These are phyloP conservation scores for Nomada flava DNA, from an alignment of 2,888 invertebrate genomes.

Conservation along the genomic window DNA sequence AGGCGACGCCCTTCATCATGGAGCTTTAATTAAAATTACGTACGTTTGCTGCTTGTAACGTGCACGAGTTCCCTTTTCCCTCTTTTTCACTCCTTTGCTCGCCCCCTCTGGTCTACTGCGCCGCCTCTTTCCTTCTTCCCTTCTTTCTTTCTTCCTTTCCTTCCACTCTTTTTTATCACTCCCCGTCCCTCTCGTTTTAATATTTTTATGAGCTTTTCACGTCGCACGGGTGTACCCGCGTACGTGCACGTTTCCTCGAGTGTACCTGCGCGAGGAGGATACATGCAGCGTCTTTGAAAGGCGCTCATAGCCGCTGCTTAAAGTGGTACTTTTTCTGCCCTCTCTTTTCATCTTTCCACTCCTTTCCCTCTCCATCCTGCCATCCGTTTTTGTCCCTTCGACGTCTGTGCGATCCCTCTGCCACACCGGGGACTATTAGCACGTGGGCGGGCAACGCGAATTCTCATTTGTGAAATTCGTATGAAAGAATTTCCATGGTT, in stretches of 20 bases:
- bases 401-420: slow-evolving; percentile 26
- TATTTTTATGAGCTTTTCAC: slow-evolving; percentile 83
- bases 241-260: slow-evolving; percentile 36
- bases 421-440: neutral
- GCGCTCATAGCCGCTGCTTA: slow-evolving; percentile 73
- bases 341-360: slow-evolving; percentile 9
- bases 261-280: slow-evolving; percentile 50
- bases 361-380: neutral
- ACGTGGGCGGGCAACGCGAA: slow-evolving; percentile 46
- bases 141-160: slow-evolving; percentile 53
- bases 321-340: slow-evolving; percentile 65
- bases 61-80: slow-evolving; percentile 55
- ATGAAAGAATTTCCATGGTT: slow-evolving; percentile 74
- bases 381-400: slow-evolving; percentile 12
- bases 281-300: slow-evolving; percentile 76
- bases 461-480: slow-evolving; percentile 79
- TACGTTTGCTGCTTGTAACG: slow-evolving; percentile 79
- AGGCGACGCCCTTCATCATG: slow-evolving; percentile 77
- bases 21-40: slow-evolving; percentile 84
- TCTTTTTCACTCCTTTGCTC: slow-evolving; percentile 59
- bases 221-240: slow-evolving; percentile 42
- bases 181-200: slow-evolving; percentile 75
- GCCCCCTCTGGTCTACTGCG: slow-evolving; percentile 63
- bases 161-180: slow-evolving; percentile 46
- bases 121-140: slow-evolving; percentile 60